Evolutionary conservation across 2,113 vertebrate genomes (phyloP).

Genomic region (Thymallus thymallus): DNA sequence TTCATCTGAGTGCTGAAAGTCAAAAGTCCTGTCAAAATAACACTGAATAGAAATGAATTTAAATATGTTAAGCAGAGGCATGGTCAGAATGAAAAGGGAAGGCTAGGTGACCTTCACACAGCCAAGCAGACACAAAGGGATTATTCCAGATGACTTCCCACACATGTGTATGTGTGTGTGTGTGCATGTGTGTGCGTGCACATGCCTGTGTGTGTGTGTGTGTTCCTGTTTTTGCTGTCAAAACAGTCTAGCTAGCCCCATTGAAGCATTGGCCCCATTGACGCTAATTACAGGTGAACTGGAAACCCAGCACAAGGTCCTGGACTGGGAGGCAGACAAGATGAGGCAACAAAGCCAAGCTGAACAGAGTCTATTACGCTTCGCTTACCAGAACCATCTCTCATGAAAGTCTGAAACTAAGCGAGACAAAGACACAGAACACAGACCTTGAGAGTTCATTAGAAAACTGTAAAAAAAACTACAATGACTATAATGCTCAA

Average conservation of each 20-base stretch:
- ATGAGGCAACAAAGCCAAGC: background rate
- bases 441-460: conserved; percentile 39
- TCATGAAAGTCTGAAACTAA: conserved; percentile 33
- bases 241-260: background rate
- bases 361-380: conserved; percentile 20
- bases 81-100: background rate
- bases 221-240: background rate
- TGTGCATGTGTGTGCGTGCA: background rate
- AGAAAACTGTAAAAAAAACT: conserved; percentile 26
- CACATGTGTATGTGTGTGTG: conserved; percentile 4
- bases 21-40: conserved; percentile 3
- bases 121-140: conserved; percentile 2
- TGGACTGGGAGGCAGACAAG: background rate
- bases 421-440: conserved; percentile 34
- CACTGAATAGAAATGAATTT: background rate
- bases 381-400: conserved; percentile 31
- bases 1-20: background rate
- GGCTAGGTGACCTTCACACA: conserved; percentile 15
- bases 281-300: conserved; percentile 27
- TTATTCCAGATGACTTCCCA: conserved; percentile 19
- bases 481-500: conserved; percentile 14
- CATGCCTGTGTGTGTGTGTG: background rate
- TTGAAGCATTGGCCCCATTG: conserved; percentile 7
- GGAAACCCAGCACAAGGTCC: background rate
- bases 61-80: conserved; percentile 8